These are phyloP conservation scores for Philotrypesis tridentata DNA, from an alignment of 1,140 invertebrate genomes.

Conservation along the genomic window DNA sequence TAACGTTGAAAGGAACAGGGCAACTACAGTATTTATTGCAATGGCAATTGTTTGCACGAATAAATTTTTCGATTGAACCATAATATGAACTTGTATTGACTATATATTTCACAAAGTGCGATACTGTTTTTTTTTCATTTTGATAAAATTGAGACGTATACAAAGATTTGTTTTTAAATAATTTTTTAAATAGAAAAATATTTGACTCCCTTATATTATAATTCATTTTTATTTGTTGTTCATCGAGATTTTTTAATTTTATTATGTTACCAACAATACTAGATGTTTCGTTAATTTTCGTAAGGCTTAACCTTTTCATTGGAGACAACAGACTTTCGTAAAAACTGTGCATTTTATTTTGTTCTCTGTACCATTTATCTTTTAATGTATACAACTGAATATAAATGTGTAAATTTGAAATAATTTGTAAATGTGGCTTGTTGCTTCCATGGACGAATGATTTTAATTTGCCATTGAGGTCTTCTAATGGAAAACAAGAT, in stretches of 20 bases:
- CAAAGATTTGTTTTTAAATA: neutral
- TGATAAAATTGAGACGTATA: neutral
- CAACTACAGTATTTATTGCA: neutral
- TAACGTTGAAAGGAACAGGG: neutral
- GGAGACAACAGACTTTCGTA: too few species aligned
- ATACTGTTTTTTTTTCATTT: neutral
- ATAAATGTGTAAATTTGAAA: neutral
- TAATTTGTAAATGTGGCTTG: neutral
- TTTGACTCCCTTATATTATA: neutral
- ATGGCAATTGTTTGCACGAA: neutral
- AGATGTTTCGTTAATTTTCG: neutral
- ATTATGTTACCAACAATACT: neutral
- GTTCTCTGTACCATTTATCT: too few species aligned
- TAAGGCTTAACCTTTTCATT: neutral
- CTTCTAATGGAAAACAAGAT: too few species aligned
- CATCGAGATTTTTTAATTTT: neutral
- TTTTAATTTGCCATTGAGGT: too few species aligned
- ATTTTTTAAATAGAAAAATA: constrained; percentile 11
- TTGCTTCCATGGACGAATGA: too few species aligned
- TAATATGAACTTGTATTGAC: neutral
- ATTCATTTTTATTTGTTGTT: neutral
- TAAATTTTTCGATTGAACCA: neutral
- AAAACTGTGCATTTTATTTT: too few species aligned
- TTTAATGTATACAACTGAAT: too few species aligned
- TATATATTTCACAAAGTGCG: neutral